phyloP scores from a whole-genome alignment of 2,888 invertebrate genomes.

The Siphlonurus alternatus region DNA sequence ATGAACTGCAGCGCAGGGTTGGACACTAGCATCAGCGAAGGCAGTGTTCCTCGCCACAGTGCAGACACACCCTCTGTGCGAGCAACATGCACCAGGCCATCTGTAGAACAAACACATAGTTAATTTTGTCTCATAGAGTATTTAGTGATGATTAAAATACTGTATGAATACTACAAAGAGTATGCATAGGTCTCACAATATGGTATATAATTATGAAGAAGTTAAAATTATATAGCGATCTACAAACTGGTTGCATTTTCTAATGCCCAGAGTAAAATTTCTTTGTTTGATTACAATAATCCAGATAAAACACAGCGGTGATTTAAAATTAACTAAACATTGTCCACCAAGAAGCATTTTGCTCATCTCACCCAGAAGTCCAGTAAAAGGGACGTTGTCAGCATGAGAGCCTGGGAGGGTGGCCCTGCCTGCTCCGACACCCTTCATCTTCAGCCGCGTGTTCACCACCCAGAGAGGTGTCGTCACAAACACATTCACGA shows the following conservation, averaged over 20 bases:
- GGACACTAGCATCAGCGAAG: slow-evolving; percentile 68
- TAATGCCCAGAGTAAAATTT: too few relatives aligned
- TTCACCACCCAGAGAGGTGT: slow-evolving; percentile 89
- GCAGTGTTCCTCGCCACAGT: slow-evolving; percentile 69
- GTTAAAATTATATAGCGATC: too few relatives aligned
- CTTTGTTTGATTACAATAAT: too few relatives aligned
- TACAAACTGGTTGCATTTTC: too few relatives aligned
- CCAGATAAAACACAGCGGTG: too few relatives aligned
- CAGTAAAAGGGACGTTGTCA: slow-evolving; percentile 10
- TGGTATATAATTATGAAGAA: too few relatives aligned
- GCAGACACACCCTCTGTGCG: slow-evolving; percentile 54
- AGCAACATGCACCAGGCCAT: slow-evolving; percentile 52
- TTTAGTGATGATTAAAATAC: too few relatives aligned
- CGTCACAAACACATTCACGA: slow-evolving; percentile 67
- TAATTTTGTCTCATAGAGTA: too few relatives aligned
- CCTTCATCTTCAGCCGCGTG: slow-evolving; percentile 69
- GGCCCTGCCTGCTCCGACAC: slow-evolving; percentile 22
- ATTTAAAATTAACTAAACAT: too few relatives aligned
- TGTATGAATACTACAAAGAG: too few relatives aligned
- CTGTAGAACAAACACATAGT: slow-evolving; percentile 22
- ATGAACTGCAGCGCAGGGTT: slow-evolving; percentile 90
- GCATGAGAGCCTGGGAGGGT: not conserved
- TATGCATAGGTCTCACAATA: too few relatives aligned
- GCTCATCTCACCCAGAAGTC: slow-evolving; percentile 11
- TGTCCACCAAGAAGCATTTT: too few relatives aligned